These are phyloP conservation scores for Lepisosteus osseus DNA, from an alignment of 2,113 vertebrate genomes.

Conservation along the genomic window DNA sequence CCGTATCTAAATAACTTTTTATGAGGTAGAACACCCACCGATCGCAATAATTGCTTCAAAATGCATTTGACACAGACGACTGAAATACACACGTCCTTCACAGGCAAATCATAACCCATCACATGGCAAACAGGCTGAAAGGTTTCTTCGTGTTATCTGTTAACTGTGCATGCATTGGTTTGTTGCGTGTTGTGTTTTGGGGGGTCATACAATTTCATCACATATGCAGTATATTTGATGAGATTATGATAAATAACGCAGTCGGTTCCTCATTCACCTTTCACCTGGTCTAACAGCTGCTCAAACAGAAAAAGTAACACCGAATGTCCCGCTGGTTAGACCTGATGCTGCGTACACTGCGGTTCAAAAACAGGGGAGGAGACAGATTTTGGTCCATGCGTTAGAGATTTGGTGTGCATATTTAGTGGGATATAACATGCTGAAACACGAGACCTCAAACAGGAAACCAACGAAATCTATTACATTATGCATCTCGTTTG, in stretches of 20 bases:
- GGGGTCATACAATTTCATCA: conserved; percentile 37
- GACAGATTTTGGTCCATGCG: too few species aligned
- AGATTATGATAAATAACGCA: conserved; percentile 37
- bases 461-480: too few species aligned
- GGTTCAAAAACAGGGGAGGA: too few species aligned
- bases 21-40: conserved; percentile 7
- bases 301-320: too few species aligned
- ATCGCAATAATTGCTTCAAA: conserved; percentile 29
- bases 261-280: too few species aligned
- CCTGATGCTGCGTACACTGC: too few species aligned
- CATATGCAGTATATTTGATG: conserved; percentile 45
- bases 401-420: too few species aligned
- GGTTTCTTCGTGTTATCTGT: conserved; percentile 2
- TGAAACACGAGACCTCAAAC: too few species aligned
- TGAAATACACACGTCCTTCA: conserved; percentile 22
- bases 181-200: not conserved
- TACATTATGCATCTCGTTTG: too few species aligned
- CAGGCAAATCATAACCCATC: conserved; percentile 9
- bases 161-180: not conserved
- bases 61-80: conserved; percentile 25
- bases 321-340: too few species aligned
- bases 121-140: not conserved
- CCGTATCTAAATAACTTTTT: conserved; percentile 1
- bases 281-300: too few species aligned
- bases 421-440: too few species aligned